phyloP scores from a whole-genome alignment of 1,140 invertebrate genomes.

The Drosophila aff. region DNA sequence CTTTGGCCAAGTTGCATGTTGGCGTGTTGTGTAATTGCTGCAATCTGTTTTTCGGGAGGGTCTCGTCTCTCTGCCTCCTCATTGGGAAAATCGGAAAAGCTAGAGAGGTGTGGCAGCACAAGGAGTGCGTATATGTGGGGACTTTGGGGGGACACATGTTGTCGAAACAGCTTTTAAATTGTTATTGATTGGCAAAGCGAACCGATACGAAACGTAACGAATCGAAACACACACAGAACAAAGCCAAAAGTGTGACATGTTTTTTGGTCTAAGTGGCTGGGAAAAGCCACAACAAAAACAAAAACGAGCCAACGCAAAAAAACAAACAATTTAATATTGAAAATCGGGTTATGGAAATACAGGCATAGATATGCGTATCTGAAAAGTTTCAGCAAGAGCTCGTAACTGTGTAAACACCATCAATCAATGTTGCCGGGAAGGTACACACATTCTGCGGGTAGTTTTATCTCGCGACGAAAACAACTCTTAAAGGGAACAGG shows the following conservation, averaged over 20 bases:
- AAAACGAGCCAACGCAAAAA: constrained; percentile 50
- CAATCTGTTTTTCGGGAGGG: constrained; percentile 61
- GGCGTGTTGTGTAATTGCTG: constrained; percentile 79
- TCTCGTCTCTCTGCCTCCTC: constrained; percentile 6
- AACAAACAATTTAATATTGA: constrained; percentile 76
- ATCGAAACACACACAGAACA: constrained; percentile 30
- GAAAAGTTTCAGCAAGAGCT: constrained; percentile 36
- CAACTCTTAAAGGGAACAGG: background rate
- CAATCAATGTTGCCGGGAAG: constrained; percentile 46
- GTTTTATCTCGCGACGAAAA: constrained; percentile 35
- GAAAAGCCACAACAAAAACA: constrained; percentile 13
- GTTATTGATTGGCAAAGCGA: constrained; percentile 72
- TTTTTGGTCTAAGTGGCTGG: constrained; percentile 50
- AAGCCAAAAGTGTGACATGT: constrained; percentile 56
- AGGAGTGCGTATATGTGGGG: constrained; percentile 1
- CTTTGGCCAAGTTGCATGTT: constrained; percentile 62
- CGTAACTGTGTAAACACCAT: constrained; percentile 32
- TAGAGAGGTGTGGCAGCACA: constrained; percentile 38
- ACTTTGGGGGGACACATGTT: constrained; percentile 64
- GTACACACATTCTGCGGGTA: constrained; percentile 27
- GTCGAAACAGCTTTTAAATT: constrained; percentile 80
- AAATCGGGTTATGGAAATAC: constrained; percentile 69
- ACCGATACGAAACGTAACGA: constrained; percentile 27
- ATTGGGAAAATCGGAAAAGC: constrained; percentile 24
- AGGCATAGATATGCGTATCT: constrained; percentile 38